Base-by-base conservation (phyloP, 2,113 vertebrate genomes). In the Copsychus sechellarum region DNA sequence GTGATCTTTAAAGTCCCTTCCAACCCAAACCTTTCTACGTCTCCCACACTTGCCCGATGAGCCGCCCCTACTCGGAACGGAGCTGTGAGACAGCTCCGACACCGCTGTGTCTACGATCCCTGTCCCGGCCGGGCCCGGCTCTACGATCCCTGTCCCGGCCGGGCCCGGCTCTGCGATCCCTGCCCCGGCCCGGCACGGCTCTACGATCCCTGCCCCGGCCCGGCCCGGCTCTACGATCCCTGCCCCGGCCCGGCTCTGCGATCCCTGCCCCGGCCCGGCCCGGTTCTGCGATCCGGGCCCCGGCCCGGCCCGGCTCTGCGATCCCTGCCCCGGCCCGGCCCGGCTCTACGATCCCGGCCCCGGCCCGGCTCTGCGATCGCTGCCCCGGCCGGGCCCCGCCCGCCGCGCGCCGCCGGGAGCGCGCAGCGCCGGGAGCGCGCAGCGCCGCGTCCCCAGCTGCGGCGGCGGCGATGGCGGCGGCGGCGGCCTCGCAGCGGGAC, bases 401-500 rank as follows among this genome's bases (percentile, higher is more conserved):
- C 67, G 47, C 67, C 48, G 29, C 21, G 13, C 38, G 20, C 33
- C 43, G 6, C 47, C 17, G 47, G 67, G 67, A 29, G 47, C 67
- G 72, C 72, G 54, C 71, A 24, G 2, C n/a, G n/a, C n/a, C n/a
- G 71, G 29, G 64, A 81, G 64, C 80, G 84, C 79, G 89, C 81
- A 29, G 7, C 15, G 64, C 51, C 65, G 58, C 22, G 43, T 51
- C 67, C 45, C 33, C 48, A 42, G 65, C 70, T 14, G 66, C 48
- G 61, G 74, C n/a, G 51, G 83, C 5, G 88, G 95, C 95, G 4
- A 60, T 60, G 94, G 98, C 96, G 88, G 99, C 99, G 99, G 99
- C 99, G 57, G 98, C 99, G 95, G 94, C 98, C 67, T 98, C 98
- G 66, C 98, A 98, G 94, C 98, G 98, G n/a, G 99, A 99, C 31